Percentiles rank a stretch among this genome's conserved stretches.
Evolutionary conservation across 2,888 invertebrate genomes (phyloP).

Genomic region (Callimorpha dominula): DNA sequence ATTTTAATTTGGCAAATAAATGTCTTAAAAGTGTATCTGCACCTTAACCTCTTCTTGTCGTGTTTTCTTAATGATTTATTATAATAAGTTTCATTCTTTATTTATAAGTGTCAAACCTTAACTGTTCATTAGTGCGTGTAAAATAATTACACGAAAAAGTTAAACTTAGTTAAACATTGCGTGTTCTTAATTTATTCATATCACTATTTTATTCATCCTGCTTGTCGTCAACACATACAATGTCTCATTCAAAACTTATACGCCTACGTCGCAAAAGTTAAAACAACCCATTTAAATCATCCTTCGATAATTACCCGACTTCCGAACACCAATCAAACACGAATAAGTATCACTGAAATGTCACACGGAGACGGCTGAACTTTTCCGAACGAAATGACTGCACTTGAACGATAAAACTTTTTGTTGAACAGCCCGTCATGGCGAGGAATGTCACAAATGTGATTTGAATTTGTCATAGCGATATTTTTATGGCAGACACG

Average conservation of each 20-base stretch:
- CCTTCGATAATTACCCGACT: constrained; percentile 26
- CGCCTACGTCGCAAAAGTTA: constrained; percentile 14
- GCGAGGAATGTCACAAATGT: constrained; percentile 51
- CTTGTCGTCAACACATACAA: constrained; percentile 5
- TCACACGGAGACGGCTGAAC: constrained; percentile 30
- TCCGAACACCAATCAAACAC: constrained; percentile 28
- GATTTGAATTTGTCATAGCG: constrained; percentile 54
- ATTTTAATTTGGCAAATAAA: too few relatives aligned
- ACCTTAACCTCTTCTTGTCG: too few relatives aligned
- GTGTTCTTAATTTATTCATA: not conserved
- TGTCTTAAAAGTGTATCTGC: too few relatives aligned
- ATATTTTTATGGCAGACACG: constrained; percentile 52
- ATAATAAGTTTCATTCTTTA: too few relatives aligned
- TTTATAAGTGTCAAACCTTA: not conserved
- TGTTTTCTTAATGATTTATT: not conserved
- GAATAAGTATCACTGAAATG: constrained; percentile 31
- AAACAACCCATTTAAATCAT: constrained; percentile 20
- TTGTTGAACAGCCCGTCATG: constrained; percentile 28
- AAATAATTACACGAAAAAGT: not conserved
- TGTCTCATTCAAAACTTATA: constrained; percentile 11
- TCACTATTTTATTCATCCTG: not conserved
- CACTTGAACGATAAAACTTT: constrained; percentile 50
- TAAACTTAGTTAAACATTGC: not conserved
- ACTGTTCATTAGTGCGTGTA: not conserved
- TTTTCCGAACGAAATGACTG: constrained; percentile 37